These are phyloP conservation scores for Oxyteleia sp. DNA, from an alignment of 2,888 invertebrate genomes.

Conservation along the genomic window DNA sequence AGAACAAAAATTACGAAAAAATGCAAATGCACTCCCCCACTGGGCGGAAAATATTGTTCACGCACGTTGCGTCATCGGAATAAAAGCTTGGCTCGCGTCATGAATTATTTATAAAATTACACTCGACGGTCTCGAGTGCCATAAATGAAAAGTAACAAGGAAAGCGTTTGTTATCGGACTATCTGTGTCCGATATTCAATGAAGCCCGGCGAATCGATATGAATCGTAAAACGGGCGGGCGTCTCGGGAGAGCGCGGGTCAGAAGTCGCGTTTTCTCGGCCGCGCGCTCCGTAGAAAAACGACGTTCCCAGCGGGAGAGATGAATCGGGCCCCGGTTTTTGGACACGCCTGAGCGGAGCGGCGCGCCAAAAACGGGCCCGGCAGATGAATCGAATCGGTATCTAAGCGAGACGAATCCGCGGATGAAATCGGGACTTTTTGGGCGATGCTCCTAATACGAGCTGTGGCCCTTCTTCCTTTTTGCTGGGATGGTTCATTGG, in stretches of 20 bases:
- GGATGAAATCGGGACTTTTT: conserved; percentile 25
- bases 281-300: conserved; percentile 39
- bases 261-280: conserved; percentile 60
- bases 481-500: neutral
- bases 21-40: conserved; percentile 31
- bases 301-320: conserved; percentile 62
- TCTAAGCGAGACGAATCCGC: conserved; percentile 37
- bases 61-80: conserved; percentile 63
- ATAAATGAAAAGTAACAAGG: conserved; percentile 68
- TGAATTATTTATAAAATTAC: conserved; percentile 69
- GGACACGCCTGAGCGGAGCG: conserved; percentile 39
- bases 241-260: conserved; percentile 48
- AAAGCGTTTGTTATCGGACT: conserved; percentile 60
- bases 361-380: conserved; percentile 43
- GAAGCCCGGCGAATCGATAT: conserved; percentile 63
- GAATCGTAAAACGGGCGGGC: conserved; percentile 50
- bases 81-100: conserved; percentile 62
- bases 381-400: conserved; percentile 24
- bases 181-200: conserved; percentile 64
- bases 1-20: conserved; percentile 52
- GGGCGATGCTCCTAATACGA: conserved; percentile 15
- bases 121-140: conserved; percentile 52
- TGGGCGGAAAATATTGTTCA: conserved; percentile 51
- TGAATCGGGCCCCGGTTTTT: conserved; percentile 49
- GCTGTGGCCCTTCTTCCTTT: neutral